Evolutionary conservation across 2,888 invertebrate species (phyloP).

Genomic region (Anorthoa munda): DNA sequence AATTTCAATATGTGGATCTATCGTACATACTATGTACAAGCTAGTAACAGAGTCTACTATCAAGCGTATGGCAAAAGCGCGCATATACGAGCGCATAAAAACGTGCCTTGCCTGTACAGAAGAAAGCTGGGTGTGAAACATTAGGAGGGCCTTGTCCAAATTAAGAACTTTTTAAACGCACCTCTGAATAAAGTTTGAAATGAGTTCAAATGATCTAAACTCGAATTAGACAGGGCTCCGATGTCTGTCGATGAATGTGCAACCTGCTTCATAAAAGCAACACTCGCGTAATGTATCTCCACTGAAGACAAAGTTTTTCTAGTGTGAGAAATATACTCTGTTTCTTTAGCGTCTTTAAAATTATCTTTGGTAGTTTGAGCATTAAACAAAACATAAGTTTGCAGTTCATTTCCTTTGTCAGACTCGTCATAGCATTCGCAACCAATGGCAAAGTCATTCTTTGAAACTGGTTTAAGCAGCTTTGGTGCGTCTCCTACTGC

Average conservation of each 20-base stretch:
- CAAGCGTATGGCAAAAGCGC: background rate
- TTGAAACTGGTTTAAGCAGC: background rate
- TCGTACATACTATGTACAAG: background rate
- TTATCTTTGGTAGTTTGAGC: slow-evolving; percentile 37
- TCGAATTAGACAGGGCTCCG: slow-evolving; percentile 62
- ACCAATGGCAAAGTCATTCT: background rate
- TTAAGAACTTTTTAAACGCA: slow-evolving; percentile 47
- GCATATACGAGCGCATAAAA: background rate
- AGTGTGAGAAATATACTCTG: slow-evolving; percentile 29
- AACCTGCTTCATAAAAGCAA: slow-evolving; percentile 71
- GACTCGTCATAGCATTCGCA: background rate
- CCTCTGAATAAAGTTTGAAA: slow-evolving; percentile 84
- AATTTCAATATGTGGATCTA: background rate
- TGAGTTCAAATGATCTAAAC: slow-evolving; percentile 68
- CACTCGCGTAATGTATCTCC: slow-evolving; percentile 76
- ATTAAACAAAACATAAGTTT: slow-evolving; percentile 51
- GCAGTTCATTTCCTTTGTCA: slow-evolving; percentile 15
- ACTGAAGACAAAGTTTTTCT: slow-evolving; percentile 76
- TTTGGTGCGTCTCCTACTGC: background rate
- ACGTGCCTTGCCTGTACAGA: background rate
- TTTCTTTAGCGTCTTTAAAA: slow-evolving; percentile 18
- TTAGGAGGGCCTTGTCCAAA: background rate
- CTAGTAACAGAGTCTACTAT: background rate
- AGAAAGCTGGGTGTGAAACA: background rate
- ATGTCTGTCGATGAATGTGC: slow-evolving; percentile 75